These are phyloP conservation scores for Sturnus vulgaris DNA, from an alignment of 2,113 vertebrate species.

Conservation along the genomic window DNA sequence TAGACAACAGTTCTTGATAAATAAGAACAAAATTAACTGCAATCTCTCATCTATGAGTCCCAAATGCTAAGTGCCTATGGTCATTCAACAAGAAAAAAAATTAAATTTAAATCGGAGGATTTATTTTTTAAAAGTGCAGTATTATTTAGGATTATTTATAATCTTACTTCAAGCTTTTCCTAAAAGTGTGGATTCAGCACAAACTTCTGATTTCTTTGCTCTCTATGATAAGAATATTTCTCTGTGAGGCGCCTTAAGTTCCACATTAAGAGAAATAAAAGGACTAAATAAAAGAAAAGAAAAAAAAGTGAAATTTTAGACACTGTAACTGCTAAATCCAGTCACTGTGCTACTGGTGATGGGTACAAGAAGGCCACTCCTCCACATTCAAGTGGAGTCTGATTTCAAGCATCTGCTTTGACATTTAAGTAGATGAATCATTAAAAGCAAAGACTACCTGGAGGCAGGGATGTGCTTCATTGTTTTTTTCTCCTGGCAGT, in stretches of 20 bases:
- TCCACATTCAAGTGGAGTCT: background rate
- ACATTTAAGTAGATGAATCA: conserved; percentile 56
- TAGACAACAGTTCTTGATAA: background rate
- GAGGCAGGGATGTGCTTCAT: background rate
- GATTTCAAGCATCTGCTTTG: conserved; percentile 20
- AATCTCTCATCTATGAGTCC: background rate
- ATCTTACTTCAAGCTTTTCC: background rate
- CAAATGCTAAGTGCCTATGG: background rate
- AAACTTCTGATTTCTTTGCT: background rate
- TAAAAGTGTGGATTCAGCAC: background rate
- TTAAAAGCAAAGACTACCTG: background rate
- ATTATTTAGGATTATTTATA: background rate
- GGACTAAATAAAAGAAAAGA: background rate
- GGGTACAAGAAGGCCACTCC: background rate
- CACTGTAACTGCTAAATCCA: background rate
- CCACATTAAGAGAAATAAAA: background rate
- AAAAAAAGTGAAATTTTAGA: background rate
- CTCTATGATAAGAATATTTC: background rate
- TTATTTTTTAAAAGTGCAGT: background rate
- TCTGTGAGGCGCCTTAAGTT: background rate
- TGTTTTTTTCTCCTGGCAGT: background rate
- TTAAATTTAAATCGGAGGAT: background rate
- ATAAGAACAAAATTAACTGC: background rate
- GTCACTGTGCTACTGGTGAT: background rate
- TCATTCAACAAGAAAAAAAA: background rate